phyloP scores from a whole-genome alignment of 2,113 vertebrate genomes.

The Clupea harengus region DNA sequence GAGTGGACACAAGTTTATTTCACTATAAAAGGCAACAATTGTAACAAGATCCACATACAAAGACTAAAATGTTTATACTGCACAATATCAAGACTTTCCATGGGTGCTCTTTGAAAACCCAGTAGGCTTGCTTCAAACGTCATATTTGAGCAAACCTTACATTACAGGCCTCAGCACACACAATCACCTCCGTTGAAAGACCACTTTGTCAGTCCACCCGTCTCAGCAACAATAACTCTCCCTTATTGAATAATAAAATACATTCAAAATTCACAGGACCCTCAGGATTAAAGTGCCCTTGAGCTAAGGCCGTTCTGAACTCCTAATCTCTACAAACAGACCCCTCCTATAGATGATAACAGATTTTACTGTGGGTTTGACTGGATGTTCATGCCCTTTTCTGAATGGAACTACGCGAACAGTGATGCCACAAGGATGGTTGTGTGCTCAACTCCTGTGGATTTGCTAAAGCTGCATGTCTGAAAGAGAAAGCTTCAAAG shows the following conservation, averaged over 20 bases:
- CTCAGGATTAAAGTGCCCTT: not conserved
- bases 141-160: not conserved
- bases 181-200: not conserved
- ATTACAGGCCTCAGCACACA: not conserved
- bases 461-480: too few species aligned
- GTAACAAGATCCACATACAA: not conserved
- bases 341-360: not conserved
- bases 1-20: slow-evolving; percentile 1
- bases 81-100: not conserved
- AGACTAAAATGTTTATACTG: not conserved
- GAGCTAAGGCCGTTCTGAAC: not conserved
- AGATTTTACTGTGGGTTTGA: not conserved
- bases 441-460: too few species aligned
- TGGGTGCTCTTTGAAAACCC: not conserved
- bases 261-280: not conserved
- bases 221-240: not conserved
- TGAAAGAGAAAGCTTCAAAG: too few species aligned
- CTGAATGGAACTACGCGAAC: too few species aligned
- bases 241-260: not conserved
- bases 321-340: not conserved
- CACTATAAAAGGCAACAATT: not conserved
- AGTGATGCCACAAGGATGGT: too few species aligned
- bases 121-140: not conserved
- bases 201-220: not conserved
- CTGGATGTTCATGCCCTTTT: not conserved